A percentile compares a stretch with the other conserved stretches of the same genome.
Evolutionary conservation across 1,140 invertebrate genomes (phyloP).

Genomic region (Temnothorax curvispinosus): DNA sequence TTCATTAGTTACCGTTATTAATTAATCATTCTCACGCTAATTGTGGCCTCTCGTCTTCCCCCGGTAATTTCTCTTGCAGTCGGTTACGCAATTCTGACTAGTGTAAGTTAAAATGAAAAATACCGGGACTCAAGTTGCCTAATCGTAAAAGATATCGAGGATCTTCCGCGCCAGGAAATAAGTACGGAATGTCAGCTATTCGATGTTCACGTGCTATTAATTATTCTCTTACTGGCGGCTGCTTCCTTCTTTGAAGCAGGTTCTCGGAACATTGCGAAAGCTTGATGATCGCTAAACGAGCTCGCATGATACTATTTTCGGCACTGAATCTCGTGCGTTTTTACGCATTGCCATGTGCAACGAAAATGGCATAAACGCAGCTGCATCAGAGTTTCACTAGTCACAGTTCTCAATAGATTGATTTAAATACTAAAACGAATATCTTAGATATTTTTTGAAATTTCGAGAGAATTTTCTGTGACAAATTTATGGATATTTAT

Average conservation of each 20-base stretch:
- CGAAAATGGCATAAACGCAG: neutral
- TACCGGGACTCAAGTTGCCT: neutral
- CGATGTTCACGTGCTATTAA: conserved; percentile 18
- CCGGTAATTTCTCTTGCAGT: neutral
- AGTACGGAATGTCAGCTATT: conserved; percentile 4
- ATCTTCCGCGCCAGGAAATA: neutral
- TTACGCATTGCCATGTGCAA: neutral
- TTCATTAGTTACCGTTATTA: conserved; percentile 29
- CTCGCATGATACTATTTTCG: conserved; percentile 7
- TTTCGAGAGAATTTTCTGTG: neutral
- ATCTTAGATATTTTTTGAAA: neutral
- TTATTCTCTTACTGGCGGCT: conserved; percentile 16
- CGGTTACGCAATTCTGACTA: neutral
- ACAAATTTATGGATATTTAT: neutral
- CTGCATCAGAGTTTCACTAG: neutral
- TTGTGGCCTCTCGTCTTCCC: neutral
- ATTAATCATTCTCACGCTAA: conserved; percentile 5
- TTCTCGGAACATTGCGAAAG: conserved; percentile 38
- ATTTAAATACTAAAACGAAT: neutral
- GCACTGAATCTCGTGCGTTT: neutral
- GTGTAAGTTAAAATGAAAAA: neutral
- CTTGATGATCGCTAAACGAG: neutral
- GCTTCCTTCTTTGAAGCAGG: neutral
- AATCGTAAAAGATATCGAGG: neutral
- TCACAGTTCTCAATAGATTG: neutral